Evolutionary conservation across 2,888 invertebrate genomes (phyloP).

Genomic region (Luperina testacea): DNA sequence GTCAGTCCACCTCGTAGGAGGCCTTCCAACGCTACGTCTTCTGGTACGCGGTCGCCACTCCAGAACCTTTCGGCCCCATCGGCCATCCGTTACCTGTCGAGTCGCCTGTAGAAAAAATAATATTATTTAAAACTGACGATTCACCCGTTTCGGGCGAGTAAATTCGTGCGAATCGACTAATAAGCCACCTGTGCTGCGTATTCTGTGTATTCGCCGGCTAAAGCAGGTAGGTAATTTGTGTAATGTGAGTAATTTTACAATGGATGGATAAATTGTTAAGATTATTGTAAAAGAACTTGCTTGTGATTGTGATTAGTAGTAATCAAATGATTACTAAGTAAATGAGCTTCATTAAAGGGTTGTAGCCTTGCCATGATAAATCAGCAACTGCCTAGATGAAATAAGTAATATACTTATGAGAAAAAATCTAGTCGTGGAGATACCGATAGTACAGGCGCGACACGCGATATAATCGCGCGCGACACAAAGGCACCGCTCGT

Average conservation of each 20-base stretch:
- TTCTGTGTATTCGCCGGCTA: conserved; percentile 41
- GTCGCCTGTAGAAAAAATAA: not conserved
- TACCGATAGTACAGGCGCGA: not conserved
- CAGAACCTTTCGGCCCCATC: no score
- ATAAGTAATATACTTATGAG: not conserved
- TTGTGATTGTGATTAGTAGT: conserved; percentile 20
- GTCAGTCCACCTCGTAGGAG: no score
- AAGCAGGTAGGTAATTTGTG: conserved; percentile 37
- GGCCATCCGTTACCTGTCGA: no score
- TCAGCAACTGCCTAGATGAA: not conserved
- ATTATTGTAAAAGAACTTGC: conserved; percentile 31
- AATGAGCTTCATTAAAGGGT: conserved; percentile 27
- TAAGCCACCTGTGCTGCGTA: conserved; percentile 1
- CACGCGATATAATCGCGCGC: no score
- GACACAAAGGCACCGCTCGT: no score
- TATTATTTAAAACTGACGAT: not conserved
- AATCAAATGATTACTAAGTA: conserved; percentile 46
- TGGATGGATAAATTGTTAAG: conserved; percentile 28
- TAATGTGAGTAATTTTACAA: conserved; percentile 51
- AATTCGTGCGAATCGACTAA: not conserved
- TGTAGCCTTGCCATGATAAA: not conserved
- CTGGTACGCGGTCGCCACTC: no score
- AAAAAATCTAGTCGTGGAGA: not conserved
- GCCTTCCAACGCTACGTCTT: no score
- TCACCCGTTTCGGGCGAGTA: not conserved